Base-by-base conservation (phyloP, 2,113 vertebrate species). In the Oreochromis niloticus region DNA sequence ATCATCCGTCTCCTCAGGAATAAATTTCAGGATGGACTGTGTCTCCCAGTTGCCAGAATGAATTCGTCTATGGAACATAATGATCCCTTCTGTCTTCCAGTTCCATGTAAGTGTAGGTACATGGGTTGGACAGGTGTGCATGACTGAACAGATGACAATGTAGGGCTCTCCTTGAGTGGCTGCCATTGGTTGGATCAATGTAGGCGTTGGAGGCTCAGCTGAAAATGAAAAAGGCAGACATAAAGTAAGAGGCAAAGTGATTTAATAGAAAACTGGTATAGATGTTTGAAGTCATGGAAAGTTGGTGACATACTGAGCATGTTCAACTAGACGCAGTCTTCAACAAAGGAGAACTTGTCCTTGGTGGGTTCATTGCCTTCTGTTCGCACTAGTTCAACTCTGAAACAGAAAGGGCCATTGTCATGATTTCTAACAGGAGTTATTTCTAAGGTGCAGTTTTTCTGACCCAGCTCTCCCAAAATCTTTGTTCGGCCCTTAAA, bases 391-490 rank as follows among this genome's bases (percentile, higher is more conserved):
- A 93, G 41, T 91, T 95, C 93, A 19, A 88, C 30, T 11, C 94
- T 92, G 87, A 96, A 95, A 88, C 96, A 96, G 87, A 88, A 96
- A 9, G 94, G 93, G 4, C 94, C 95, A 1, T 88, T 84, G 87
- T 96, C 96, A 4, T 92, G 82, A 61, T 92, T 39, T 82, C 22
- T 94, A 4, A 96, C 7, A 0, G 66, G 1, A 3, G 4, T 73
- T 1, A 96, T 95, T 88, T 95, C 92, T 84, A 96, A 88, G 7
- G 92, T 90, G 91, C 95, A 96, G 92, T 96, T 95, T 4, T 12
- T 30, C 0, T 89, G 4, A 14, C 89, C 86, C 78, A 95, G 52
- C 0, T 34, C 2, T 27, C 95, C 96, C 83, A 94, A n/a, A 50
- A 96, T 24, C 54, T 4, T 8, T 81, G 96, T 96, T 55, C 95